These are phyloP conservation scores for Sprattus sprattus DNA, from an alignment of 2,113 vertebrate genomes.

Conservation along the genomic window DNA sequence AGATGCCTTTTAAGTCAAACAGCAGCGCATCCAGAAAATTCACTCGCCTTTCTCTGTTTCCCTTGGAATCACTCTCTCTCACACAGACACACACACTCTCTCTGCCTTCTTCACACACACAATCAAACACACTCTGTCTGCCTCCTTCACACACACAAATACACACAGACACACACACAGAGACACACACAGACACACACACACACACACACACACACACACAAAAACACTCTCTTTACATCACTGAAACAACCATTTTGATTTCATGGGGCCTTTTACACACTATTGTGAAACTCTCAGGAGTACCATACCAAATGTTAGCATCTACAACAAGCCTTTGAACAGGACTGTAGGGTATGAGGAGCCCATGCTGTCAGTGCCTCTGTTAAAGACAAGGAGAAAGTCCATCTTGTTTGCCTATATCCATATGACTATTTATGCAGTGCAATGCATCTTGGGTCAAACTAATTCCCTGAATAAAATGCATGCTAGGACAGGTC, in stretches of 20 bases:
- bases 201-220: neutral
- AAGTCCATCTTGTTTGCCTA: neutral
- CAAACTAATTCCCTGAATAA: neutral
- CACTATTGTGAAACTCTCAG: neutral
- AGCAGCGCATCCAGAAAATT: neutral
- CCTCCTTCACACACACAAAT: neutral
- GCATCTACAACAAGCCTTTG: neutral
- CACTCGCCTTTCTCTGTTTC: neutral
- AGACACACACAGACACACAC: too few relatives aligned
- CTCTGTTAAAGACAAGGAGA: too few relatives aligned
- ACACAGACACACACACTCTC: neutral
- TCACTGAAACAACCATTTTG: neutral
- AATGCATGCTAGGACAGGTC: too few relatives aligned
- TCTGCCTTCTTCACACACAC: neutral
- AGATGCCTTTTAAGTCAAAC: constrained; percentile 20
- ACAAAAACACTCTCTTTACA: neutral
- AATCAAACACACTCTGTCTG: neutral
- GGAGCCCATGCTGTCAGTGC: neutral
- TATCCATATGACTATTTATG: neutral
- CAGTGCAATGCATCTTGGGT: neutral
- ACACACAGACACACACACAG: neutral
- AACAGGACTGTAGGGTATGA: neutral
- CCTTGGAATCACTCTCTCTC: neutral
- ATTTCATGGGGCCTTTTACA: neutral
- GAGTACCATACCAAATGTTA: neutral